A percentile compares a stretch with the other conserved stretches of the same genome.
Conservation (phyloP, 2,888 invertebrate species). For the Philereme vetulata region DNA sequence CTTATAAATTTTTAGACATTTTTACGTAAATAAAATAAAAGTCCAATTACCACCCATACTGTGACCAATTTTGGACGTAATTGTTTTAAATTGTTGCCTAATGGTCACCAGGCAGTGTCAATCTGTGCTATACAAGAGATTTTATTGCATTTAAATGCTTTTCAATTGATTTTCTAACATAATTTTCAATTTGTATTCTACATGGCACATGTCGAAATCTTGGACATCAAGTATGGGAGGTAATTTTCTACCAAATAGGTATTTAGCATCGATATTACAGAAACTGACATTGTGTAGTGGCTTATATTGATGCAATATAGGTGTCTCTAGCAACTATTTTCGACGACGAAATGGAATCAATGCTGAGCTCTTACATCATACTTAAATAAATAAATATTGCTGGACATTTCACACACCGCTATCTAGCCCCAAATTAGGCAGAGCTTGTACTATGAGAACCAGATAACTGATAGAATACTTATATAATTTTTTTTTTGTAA, state of each 20-base stretch:
- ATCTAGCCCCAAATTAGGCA: too few species aligned
- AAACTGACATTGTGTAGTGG: background rate
- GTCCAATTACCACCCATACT: constrained; percentile 41
- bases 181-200: constrained; percentile 32
- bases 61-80: constrained; percentile 42
- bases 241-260: constrained; percentile 14
- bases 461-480: too few species aligned
- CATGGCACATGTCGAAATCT: constrained; percentile 16
- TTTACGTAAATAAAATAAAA: constrained; percentile 23
- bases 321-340: too few species aligned
- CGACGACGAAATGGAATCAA: too few species aligned
- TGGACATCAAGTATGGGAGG: constrained; percentile 10
- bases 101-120: constrained; percentile 32
- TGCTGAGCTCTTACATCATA: too few species aligned
- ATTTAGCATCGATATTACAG: constrained; percentile 28
- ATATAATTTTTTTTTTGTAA: too few species aligned
- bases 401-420: too few species aligned
- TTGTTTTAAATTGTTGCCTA: constrained; percentile 39
- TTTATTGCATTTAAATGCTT: constrained; percentile 35
- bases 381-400: too few species aligned
- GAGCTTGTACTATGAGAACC: too few species aligned
- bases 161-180: constrained; percentile 33
- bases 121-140: constrained; percentile 26
- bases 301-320: too few species aligned
- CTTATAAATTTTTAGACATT: constrained; percentile 13